Conservation (phyloP, 2,888 invertebrate species). For the Drosophila atripex region DNA sequence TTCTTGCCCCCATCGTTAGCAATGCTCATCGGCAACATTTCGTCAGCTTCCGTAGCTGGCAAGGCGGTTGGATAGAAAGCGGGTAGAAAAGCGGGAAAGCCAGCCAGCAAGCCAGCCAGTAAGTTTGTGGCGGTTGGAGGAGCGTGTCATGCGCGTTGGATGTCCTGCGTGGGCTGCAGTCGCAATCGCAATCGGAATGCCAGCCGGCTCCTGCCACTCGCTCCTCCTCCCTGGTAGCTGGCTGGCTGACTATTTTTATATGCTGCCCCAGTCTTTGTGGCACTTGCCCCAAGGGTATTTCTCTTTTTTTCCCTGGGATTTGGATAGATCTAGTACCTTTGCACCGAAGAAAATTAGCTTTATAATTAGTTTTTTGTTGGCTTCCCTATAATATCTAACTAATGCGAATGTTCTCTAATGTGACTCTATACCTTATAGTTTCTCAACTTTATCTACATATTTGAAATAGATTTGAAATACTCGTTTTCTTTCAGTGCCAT, state of each 20-base stretch:
- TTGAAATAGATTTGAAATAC: neutral
- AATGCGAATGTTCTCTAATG: too few species aligned
- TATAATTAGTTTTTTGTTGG: neutral
- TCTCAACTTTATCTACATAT: neutral
- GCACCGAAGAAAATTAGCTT: neutral
- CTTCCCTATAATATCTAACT: too few species aligned
- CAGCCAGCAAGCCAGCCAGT: conserved; percentile 39
- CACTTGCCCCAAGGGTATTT: conserved; percentile 24
- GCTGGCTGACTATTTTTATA: conserved; percentile 71
- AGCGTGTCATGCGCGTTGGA: conserved; percentile 76
- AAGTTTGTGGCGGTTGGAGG: conserved; percentile 52
- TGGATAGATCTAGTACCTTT: conserved; percentile 11
- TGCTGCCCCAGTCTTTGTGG: conserved; percentile 48
- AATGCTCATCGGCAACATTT: conserved; percentile 81
- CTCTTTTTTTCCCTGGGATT: conserved; percentile 7
- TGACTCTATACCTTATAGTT: too few species aligned
- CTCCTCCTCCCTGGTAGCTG: conserved; percentile 57
- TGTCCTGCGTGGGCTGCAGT: conserved; percentile 50
- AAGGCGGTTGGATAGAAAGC: conserved; percentile 3
- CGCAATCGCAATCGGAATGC: conserved; percentile 15
- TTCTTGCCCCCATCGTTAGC: conserved; percentile 78
- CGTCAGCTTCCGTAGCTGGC: conserved; percentile 78
- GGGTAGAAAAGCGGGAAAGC: conserved; percentile 2
- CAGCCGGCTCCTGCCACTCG: conserved; percentile 40
- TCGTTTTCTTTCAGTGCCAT: conserved; percentile 1